phyloP scores from a whole-genome alignment of 2,888 invertebrate genomes.

The Cantharis flavilabris region DNA sequence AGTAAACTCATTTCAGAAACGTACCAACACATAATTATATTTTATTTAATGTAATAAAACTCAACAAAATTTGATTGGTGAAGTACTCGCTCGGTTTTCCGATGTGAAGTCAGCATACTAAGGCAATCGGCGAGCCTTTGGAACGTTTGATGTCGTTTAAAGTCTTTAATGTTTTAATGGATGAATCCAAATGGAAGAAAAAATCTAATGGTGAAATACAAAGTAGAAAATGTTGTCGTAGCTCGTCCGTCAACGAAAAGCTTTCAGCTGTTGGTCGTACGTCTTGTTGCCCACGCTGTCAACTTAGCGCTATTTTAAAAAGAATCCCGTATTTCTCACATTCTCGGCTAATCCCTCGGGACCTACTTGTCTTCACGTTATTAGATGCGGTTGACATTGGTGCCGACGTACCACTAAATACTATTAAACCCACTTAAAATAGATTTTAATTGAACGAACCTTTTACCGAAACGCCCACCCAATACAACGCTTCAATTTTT shows the following conservation, averaged over 20 bases:
- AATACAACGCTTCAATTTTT: not conserved
- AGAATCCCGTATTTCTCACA: slow-evolving; percentile 35
- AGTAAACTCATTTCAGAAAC: slow-evolving; percentile 44
- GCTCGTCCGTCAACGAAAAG: slow-evolving; percentile 23
- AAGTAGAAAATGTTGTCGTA: slow-evolving; percentile 30
- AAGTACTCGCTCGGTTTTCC: not conserved
- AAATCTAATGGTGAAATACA: slow-evolving; percentile 22
- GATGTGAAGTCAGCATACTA: too few relatives aligned
- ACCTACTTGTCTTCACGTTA: slow-evolving; percentile 44
- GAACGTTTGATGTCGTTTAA: not conserved
- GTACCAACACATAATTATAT: slow-evolving; percentile 54
- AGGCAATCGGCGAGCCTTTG: not conserved
- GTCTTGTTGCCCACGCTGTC: slow-evolving; percentile 43
- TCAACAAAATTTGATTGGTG: not conserved
- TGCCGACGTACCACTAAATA: slow-evolving; percentile 29
- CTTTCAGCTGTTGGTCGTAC: slow-evolving; percentile 43
- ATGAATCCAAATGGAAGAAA: not conserved
- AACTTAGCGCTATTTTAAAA: slow-evolving; percentile 41
- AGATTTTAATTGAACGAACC: slow-evolving; percentile 2
- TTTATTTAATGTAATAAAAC: slow-evolving; percentile 15
- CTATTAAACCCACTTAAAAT: slow-evolving; percentile 13
- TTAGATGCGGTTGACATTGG: slow-evolving; percentile 33
- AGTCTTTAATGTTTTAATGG: not conserved
- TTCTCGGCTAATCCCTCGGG: slow-evolving; percentile 44
- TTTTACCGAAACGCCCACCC: not conserved